These are phyloP conservation scores for Strigamia transsilvanica DNA, from an alignment of 2,888 invertebrate genomes.

Conservation along the genomic window DNA sequence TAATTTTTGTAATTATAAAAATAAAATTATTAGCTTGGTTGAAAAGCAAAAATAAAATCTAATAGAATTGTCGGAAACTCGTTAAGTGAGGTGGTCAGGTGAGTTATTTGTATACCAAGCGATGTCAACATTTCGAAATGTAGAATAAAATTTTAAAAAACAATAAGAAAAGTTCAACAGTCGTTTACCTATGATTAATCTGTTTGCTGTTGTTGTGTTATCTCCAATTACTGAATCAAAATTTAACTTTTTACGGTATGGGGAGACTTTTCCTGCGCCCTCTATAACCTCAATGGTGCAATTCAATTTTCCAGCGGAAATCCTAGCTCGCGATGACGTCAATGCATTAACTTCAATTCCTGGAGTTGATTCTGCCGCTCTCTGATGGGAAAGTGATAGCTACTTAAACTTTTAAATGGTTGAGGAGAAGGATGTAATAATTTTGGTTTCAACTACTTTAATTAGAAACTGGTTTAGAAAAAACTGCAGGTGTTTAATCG, in stretches of 20 bases:
- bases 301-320: conserved; percentile 38
- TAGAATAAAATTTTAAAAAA: not conserved
- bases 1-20: not conserved
- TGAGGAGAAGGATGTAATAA: not conserved
- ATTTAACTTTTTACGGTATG: conserved; percentile 13
- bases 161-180: not conserved
- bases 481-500: not conserved
- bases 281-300: conserved; percentile 4
- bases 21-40: not conserved
- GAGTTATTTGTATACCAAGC: not conserved
- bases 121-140: not conserved
- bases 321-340: not conserved
- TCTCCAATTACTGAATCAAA: not conserved
- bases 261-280: not conserved
- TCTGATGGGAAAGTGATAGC: conserved; percentile 1
- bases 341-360: not conserved
- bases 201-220: conserved; percentile 7
- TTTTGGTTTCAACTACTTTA: too few species aligned
- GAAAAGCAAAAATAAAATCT: too few species aligned
- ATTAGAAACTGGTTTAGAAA: too few species aligned
- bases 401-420: not conserved
- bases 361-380: conserved; percentile 24
- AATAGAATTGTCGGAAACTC: too few species aligned
- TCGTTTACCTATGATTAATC: not conserved
- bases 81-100: too few species aligned